These are phyloP conservation scores for Acleris literana DNA, from an alignment of 2,888 invertebrate genomes.

Conservation along the genomic window DNA sequence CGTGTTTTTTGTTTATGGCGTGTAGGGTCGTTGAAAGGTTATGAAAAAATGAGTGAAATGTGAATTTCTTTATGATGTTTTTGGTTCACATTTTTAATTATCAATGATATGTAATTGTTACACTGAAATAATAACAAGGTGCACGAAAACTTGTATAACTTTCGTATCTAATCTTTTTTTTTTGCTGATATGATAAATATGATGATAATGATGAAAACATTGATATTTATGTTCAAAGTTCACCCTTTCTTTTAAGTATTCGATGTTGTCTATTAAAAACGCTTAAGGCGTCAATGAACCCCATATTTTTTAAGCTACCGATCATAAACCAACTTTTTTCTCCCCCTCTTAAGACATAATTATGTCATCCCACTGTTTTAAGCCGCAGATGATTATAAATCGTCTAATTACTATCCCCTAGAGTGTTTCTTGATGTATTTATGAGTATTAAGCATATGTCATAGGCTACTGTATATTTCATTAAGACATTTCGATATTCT, in stretches of 20 bases:
- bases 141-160: too few species aligned
- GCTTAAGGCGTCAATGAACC: conserved; percentile 29
- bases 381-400: conserved; percentile 63
- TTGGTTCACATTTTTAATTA: too few species aligned
- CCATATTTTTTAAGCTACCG: conserved; percentile 33
- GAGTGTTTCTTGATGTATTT: conserved; percentile 54
- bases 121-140: too few species aligned
- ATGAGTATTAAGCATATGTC: conserved; percentile 45
- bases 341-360: conserved; percentile 52
- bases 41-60: conserved; percentile 11
- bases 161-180: too few species aligned
- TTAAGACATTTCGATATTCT: conserved; percentile 16
- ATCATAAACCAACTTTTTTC: conserved; percentile 41
- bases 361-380: conserved; percentile 63
- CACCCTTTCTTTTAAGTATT: not conserved
- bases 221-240: too few species aligned
- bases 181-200: too few species aligned
- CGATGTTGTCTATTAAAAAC: conserved; percentile 24
- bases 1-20: conserved; percentile 10
- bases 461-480: conserved; percentile 31
- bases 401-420: conserved; percentile 58
- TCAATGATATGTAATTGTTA: too few species aligned
- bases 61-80: not conserved
- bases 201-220: too few species aligned
- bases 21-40: conserved; percentile 6